Conservation (phyloP, 2,113 vertebrate species). For the Rhynchomys soricoides region DNA sequence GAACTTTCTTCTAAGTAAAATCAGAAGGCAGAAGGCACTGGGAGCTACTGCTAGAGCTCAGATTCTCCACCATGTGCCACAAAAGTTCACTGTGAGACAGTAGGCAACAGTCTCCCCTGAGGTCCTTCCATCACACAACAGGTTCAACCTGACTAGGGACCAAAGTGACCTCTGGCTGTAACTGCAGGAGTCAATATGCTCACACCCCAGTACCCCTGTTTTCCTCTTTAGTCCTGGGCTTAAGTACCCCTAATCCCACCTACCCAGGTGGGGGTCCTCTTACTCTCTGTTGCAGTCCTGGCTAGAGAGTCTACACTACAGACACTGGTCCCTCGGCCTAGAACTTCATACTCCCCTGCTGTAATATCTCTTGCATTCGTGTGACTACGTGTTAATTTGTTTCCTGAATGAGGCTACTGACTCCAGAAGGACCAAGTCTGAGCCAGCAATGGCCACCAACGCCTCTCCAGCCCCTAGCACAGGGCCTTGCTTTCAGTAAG, state of each 20-base stretch:
- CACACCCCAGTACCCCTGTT: neutral
- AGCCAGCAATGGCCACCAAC: neutral
- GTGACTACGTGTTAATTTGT: constrained; percentile 30
- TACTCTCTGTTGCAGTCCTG: neutral
- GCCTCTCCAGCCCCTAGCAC: neutral
- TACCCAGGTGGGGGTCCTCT: neutral
- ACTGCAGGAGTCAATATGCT: neutral
- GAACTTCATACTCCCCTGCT: neutral
- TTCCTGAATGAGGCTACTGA: constrained; percentile 43
- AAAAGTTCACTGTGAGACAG: neutral
- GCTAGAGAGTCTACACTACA: neutral
- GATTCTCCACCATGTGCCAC: neutral
- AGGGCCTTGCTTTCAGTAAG: neutral
- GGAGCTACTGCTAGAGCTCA: neutral
- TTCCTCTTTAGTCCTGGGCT: neutral
- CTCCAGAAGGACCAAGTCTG: neutral
- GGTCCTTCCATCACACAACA: neutral
- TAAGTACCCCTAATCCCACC: neutral
- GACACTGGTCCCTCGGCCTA: neutral
- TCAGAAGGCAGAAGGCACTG: neutral
- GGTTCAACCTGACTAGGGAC: neutral
- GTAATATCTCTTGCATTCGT: constrained; percentile 11
- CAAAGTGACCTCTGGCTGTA: neutral
- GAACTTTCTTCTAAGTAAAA: neutral
- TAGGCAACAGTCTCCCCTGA: neutral